Base-by-base conservation (phyloP, 2,113 vertebrate genomes). In the Triplophysa tibetana region DNA sequence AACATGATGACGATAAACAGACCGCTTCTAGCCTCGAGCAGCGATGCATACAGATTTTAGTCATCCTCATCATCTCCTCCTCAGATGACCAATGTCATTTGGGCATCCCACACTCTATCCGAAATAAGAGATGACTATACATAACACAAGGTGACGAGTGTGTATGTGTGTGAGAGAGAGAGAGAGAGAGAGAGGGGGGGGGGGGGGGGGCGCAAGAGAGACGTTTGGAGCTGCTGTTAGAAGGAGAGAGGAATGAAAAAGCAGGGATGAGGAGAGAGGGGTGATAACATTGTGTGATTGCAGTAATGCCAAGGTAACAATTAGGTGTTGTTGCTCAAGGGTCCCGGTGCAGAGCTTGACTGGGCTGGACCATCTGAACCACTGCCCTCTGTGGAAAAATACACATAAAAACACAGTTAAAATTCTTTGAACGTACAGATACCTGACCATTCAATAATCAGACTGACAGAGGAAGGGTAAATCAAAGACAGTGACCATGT, bases 281-380 rank as follows among this genome's bases (percentile, higher is more conserved):
- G 81, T 80, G 79, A 87, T 86, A 69, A 60, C n/a, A 82, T 33
- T 66, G 52, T n/a, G 54, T 58, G 9, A 58, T 21, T 11, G 54
- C 64, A 85, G 75, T 64, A 74, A 85, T 70, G 70, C 63, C 69
- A 66, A 77, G 64, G 43, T 82, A 88, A 82, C 80, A 86, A 89
- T 94, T 92, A 93, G 91, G 92, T 93, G 88, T 91, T 94, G 91
- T 92, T 94, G 88, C 87, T 93, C 88, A 93, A 89, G 87, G 92
- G 90, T 87, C 92, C 92, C 54, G 93, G 90, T 83, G 89, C 91
- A 83, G 92, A 91, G 90, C 92, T 92, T 86, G 91, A 89, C 88
- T 93, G 93, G 89, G 91, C 89, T 80, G 92, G 87, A 91, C 91
- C 92, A 88, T 94, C 93, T 83, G 93, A 91, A 77, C 91, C 89